Base-by-base conservation (phyloP, 2,888 invertebrate genomes). In the Lithophane leautieri region DNA sequence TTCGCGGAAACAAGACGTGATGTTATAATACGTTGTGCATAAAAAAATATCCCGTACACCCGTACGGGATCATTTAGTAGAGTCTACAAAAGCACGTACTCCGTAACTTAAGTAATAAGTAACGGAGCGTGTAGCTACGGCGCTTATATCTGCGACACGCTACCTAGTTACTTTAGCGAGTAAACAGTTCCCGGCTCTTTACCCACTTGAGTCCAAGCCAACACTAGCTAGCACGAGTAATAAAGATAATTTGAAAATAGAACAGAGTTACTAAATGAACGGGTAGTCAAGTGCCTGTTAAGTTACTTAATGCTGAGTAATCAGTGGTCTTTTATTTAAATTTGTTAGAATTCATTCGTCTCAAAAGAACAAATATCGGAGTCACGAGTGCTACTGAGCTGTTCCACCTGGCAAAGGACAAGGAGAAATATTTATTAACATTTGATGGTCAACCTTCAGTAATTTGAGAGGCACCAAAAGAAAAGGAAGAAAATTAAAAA, bases 151-250 rank as follows among this genome's bases (percentile, higher is more conserved):
- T 61, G 34, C 58, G 60, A 72, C 67, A 62, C 28, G 61, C 65
- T 78, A 63, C 60, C 81, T 69, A 70, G 70, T 79, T 86, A 86
- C 84, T 86, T 79, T 74, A 72, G 70, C 58, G 77, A 65, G 77
- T 79, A 83, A 84, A 87, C 82, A 85, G 81, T 82, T 81, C 76
- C 68, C 81, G 78, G 78, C 82, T 76, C 81, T 82, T 86, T 82
- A 70, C 66, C 73, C 72, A 81, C 84, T 90, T 86, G 85, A 90
- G 77, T 82, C 77, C 47, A 70, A 80, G 89, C 89, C 86, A 89
- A 90, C 83, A 84, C 79, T 83, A 67, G 69, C 87, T 73, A 83
- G 88, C 80, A 76, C 81, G 77, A 84, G 83, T 84, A 83, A 86
- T 86, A 81, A 80, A 88, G 85, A 85, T 86, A 88, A 87, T 88